Conservation (phyloP, 2,888 invertebrate genomes). For the Rhogogaster chlorosoma region DNA sequence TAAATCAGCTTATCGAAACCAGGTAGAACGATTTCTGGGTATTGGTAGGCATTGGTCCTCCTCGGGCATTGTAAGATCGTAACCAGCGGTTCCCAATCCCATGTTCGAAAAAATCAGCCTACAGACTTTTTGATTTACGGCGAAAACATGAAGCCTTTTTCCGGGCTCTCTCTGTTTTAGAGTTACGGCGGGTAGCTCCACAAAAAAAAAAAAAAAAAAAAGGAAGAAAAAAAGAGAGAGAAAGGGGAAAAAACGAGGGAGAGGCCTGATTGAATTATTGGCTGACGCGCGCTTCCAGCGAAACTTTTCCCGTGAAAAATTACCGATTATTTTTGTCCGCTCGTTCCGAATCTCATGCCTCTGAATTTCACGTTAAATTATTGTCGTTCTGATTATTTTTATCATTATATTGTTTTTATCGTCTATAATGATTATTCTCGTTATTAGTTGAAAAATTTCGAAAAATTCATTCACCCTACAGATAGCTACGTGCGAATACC, state of each 20-base stretch:
- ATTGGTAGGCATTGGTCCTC: slow-evolving; percentile 60
- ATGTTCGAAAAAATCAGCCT: slow-evolving; percentile 3
- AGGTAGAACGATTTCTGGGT: slow-evolving; percentile 51
- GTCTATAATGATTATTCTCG: neutral
- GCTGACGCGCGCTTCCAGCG: slow-evolving; percentile 55
- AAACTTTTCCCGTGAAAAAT: slow-evolving; percentile 60
- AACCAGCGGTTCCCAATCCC: slow-evolving; percentile 72
- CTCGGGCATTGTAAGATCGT: slow-evolving; percentile 68
- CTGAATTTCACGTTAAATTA: slow-evolving; percentile 24
- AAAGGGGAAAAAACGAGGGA: slow-evolving; percentile 49
- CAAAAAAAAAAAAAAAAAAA: slow-evolving; percentile 48
- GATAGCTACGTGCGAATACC: neutral
- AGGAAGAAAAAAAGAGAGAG: slow-evolving; percentile 44
- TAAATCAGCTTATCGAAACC: slow-evolving; percentile 76
- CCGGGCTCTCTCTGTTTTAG: slow-evolving; percentile 54
- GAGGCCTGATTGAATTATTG: slow-evolving; percentile 63
- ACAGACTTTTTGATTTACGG: slow-evolving; percentile 60
- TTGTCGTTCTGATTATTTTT: slow-evolving; percentile 14
- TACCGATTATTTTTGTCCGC: slow-evolving; percentile 57
- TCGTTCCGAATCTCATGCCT: slow-evolving; percentile 20
- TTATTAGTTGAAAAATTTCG: neutral
- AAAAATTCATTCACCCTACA: neutral
- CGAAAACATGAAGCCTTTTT: slow-evolving; percentile 57
- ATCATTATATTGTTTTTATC: slow-evolving; percentile 3
- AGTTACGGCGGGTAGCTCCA: slow-evolving; percentile 55